Evolutionary conservation across 2,888 invertebrate species (phyloP), one percentile per base, ranked within the genome.

Genomic region (Acleris emargana): DNA sequence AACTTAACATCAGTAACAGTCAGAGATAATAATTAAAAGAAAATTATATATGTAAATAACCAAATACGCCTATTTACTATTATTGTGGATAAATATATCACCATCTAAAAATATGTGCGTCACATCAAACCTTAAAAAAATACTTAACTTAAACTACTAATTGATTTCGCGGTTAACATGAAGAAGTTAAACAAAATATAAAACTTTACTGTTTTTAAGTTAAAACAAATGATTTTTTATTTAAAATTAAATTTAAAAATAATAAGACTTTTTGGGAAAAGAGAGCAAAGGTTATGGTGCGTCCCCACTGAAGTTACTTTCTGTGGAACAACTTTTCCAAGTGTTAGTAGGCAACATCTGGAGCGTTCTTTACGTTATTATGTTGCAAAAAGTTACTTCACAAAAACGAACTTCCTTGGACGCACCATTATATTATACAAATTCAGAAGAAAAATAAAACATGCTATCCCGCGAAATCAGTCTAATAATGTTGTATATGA

Each of bases 71-170:
- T 13, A 18, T 45, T 45, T 13, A n/a, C 17, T 55, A 38, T 57
- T 18, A 25, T 47, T 50, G 25, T 54, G 17, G 22, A 45, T 58
- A 51, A 43, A 20, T 25, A 32, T 51, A 64, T 38, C 60, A 57
- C 43, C 51, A 11, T 57, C 60, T 38, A 66, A 60, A 66, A 64
- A 64, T 64, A 66, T 66, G 60, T 66, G 55, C 59, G 55, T 58
- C 20, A 66, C 51, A 60, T 55, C 43, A 55, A 60, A 57, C 47
- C 17, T n/a, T 49, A 11, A 54, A 32, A 64, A 50, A 54, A 64
- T 43, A 55, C n/a, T 42, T 28, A 54, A 59, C 54, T 43, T 59
- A 64, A 49, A 3, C 58, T 60, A 32, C 50, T n/a, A 22, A 51
- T 45, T 2, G 43, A 66, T 60, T 60, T 25, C 50, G 60, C 51